Percentiles rank a stretch among this genome's conserved stretches.
Conservation (phyloP, 2,797 vertebrate species). For the Arnoldichthys spilopterus region DNA sequence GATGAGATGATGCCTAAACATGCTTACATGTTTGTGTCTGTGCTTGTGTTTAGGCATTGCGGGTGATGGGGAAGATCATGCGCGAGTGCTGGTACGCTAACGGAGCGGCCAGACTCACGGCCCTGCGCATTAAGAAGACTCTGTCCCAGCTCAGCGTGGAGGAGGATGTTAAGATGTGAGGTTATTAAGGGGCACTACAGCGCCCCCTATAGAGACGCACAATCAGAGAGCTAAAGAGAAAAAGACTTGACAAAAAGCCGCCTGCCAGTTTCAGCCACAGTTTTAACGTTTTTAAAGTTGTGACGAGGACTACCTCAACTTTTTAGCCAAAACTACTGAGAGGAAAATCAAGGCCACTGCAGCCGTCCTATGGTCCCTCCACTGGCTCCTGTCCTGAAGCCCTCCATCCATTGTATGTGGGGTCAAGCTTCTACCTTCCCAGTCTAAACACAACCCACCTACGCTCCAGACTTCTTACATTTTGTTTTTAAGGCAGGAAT, state of each 20-base stretch:
- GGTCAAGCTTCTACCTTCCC: slow-evolving; percentile 47
- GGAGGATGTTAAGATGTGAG: slow-evolving; percentile 97
- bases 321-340: slow-evolving; percentile 88
- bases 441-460: slow-evolving; percentile 59
- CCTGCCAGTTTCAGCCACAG: slow-evolving; percentile 83
- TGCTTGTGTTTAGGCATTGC: slow-evolving; percentile 81
- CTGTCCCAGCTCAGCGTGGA: slow-evolving; percentile 97
- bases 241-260: slow-evolving; percentile 69
- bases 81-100: slow-evolving; percentile 98
- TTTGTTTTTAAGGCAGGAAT: slow-evolving; percentile 70
- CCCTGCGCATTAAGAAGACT: slow-evolving; percentile 98
- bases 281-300: slow-evolving; percentile 67
- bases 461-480: slow-evolving; percentile 30
- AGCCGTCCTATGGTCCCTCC: slow-evolving; percentile 50
- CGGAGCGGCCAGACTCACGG: slow-evolving; percentile 92
- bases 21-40: background rate
- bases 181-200: background rate
- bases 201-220: slow-evolving; percentile 44
- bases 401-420: background rate
- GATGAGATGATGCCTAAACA: background rate
- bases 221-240: slow-evolving; percentile 27
- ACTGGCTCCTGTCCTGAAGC: background rate
- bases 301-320: slow-evolving; percentile 86
- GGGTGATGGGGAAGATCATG: slow-evolving; percentile 99
- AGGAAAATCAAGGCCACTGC: slow-evolving; percentile 38